Percentiles rank a stretch among this genome's conserved stretches.
Conservation (phyloP, 2,113 vertebrate genomes). For the Pituophis catenifer region DNA sequence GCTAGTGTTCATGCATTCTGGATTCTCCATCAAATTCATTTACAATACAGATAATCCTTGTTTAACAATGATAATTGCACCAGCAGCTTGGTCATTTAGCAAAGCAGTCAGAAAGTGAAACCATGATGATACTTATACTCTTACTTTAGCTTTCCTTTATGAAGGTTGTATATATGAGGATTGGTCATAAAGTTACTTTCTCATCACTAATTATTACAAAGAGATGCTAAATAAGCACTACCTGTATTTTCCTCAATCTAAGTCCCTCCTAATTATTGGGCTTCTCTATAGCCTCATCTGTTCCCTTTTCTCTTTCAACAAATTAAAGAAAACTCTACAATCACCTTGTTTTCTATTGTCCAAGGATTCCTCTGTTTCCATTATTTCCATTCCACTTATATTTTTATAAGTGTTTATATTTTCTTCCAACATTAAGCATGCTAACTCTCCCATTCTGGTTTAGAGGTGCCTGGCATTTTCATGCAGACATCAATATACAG, state of each 20-base stretch:
- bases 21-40: background rate
- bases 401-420: background rate
- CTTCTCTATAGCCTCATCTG: background rate
- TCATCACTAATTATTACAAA: background rate
- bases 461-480: background rate
- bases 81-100: background rate
- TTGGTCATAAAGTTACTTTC: background rate
- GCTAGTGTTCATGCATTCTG: background rate
- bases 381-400: background rate
- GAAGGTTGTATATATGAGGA: background rate
- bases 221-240: background rate
- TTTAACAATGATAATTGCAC: background rate
- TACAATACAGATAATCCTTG: background rate
- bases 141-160: background rate
- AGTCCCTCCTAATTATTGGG: background rate
- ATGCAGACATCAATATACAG: background rate
- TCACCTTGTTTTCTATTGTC: background rate
- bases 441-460: background rate
- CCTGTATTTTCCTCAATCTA: background rate
- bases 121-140: background rate
- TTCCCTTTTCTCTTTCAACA: background rate
- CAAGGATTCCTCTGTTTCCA: background rate
- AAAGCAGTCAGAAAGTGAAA: background rate
- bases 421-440: background rate
- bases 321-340: background rate